A percentile compares a stretch with the other conserved stretches of the same genome.
phyloP scores from a whole-genome alignment of 1,140 invertebrate genomes.

The Platorchestia sp. region DNA sequence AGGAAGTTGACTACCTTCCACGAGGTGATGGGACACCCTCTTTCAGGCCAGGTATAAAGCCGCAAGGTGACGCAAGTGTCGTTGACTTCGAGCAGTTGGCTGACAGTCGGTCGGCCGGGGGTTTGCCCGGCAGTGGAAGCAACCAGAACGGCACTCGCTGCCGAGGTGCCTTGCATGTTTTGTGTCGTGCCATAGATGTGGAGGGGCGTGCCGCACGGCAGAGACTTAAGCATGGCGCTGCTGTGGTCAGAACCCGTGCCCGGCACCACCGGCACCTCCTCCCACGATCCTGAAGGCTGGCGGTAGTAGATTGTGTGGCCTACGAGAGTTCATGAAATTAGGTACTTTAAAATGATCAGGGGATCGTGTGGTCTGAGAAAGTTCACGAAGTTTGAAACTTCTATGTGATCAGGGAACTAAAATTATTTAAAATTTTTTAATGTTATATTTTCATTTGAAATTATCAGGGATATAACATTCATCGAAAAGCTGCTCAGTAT shows the following conservation, averaged over 20 bases:
- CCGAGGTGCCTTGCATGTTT: constrained; percentile 61
- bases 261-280: constrained; percentile 48
- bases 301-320: constrained; percentile 56
- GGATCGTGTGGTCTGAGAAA: no score
- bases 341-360: no score
- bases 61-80: constrained; percentile 62
- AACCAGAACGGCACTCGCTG: constrained; percentile 60
- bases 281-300: constrained; percentile 35
- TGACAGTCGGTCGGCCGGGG: constrained; percentile 58
- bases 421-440: no score
- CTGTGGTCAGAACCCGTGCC: constrained; percentile 47
- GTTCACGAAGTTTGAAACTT: no score
- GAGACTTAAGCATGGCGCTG: constrained; percentile 57
- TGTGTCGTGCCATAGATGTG: constrained; percentile 61
- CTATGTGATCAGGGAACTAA: no score
- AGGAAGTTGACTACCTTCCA: constrained; percentile 62
- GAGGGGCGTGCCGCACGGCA: constrained; percentile 60
- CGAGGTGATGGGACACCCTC: constrained; percentile 62
- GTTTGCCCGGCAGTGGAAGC: constrained; percentile 58
- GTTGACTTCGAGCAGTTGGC: constrained; percentile 62
- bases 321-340: not conserved
- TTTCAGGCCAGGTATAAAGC: constrained; percentile 64
- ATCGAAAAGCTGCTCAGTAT: no score
- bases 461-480: no score
- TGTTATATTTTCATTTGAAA: no score